phyloP scores from a whole-genome alignment of 1,140 invertebrate genomes.

The Drosophila kikkawai region DNA sequence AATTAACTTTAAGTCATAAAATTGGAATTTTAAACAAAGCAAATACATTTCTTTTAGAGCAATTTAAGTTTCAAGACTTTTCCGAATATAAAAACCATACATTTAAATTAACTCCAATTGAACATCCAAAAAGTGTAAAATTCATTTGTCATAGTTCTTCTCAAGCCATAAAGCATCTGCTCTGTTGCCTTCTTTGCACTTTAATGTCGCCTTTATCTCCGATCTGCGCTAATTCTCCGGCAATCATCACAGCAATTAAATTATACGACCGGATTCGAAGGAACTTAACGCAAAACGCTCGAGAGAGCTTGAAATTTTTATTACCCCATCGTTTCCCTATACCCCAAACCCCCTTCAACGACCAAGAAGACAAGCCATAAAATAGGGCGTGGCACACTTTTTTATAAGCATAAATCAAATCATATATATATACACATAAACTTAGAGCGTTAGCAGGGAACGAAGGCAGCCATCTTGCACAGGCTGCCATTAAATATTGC shows the following conservation, averaged over 20 bases:
- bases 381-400: constrained; percentile 55
- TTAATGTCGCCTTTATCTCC: constrained; percentile 39
- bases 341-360: neutral
- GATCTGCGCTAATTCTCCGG: constrained; percentile 59
- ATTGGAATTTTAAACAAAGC: neutral
- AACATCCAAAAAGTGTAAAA: neutral
- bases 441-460: constrained; percentile 12
- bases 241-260: constrained; percentile 72
- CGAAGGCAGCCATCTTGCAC: constrained; percentile 22
- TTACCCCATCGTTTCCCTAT: constrained; percentile 13
- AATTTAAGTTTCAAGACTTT: too few relatives aligned
- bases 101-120: neutral
- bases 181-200: neutral
- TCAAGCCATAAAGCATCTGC: neutral
- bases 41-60: neutral
- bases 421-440: constrained; percentile 44
- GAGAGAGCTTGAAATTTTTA: constrained; percentile 40
- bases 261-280: constrained; percentile 51
- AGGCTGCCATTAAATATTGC: constrained; percentile 74
- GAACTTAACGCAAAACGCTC: constrained; percentile 32
- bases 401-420: constrained; percentile 64
- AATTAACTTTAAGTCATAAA: neutral
- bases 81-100: neutral
- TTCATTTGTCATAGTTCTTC: neutral
- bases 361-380: constrained; percentile 40